Evolutionary conservation across 2,888 invertebrate species (phyloP).

Genomic region (Trilocha varians): DNA sequence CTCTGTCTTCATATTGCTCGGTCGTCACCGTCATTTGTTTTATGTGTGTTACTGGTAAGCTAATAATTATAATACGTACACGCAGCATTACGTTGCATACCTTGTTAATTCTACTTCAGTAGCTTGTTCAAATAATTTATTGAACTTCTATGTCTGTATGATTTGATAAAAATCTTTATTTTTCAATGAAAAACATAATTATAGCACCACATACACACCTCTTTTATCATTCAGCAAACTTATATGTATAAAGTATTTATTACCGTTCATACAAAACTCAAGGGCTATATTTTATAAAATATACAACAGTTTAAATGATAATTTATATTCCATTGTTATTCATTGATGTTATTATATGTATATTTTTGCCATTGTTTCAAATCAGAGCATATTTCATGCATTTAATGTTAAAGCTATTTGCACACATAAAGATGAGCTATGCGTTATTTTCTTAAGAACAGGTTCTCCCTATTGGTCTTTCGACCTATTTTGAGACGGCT

Average conservation of each 20-base stretch:
- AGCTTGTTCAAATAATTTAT: not conserved
- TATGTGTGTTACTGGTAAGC: too few species aligned
- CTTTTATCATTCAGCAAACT: slow-evolving; percentile 41
- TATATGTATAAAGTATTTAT: slow-evolving; percentile 32
- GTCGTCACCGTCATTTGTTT: too few species aligned
- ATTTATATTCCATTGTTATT: slow-evolving; percentile 74
- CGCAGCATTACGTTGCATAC: too few species aligned
- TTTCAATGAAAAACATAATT: not conserved
- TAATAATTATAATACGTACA: too few species aligned
- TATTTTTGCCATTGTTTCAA: slow-evolving; percentile 74
- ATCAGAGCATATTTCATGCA: slow-evolving; percentile 74
- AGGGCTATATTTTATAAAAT: slow-evolving; percentile 70
- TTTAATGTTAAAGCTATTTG: slow-evolving; percentile 57
- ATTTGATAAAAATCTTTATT: not conserved
- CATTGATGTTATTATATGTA: slow-evolving; percentile 74
- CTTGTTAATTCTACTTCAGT: not conserved
- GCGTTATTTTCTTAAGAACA: too few species aligned
- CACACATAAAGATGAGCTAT: slow-evolving; percentile 26
- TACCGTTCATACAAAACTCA: slow-evolving; percentile 45
- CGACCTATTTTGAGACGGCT: too few species aligned
- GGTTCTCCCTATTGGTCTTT: too few species aligned
- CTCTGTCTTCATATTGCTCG: too few species aligned
- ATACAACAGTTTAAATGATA: slow-evolving; percentile 73
- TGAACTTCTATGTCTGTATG: not conserved
- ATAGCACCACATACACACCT: not conserved